Evolutionary conservation across 2,797 vertebrate species (phyloP), one percentile per base, ranked within the genome.

Genomic region (Catamblyrhynchus diadema): DNA sequence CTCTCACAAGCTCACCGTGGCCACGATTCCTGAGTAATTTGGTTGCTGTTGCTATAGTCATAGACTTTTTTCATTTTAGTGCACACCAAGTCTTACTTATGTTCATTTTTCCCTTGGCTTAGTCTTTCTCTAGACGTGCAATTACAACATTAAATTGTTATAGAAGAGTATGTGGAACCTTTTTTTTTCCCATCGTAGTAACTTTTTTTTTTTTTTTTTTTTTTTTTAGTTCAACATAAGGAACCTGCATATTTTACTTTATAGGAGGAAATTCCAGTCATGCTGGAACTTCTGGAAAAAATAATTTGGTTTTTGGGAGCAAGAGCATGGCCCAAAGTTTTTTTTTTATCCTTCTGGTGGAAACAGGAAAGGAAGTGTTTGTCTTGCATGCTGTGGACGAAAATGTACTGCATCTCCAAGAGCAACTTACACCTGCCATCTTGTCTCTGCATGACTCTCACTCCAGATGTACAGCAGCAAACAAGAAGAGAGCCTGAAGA

Each of bases 401-500:
- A 89, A 94, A 81, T 11, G 16, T 78, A 70, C 59, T 83, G 44
- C 57, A 74, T 82, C 56, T 92, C 69, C 78, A 91, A 81, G 47
- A 91, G 62, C 73, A 88, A 67, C 87, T 86, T 91, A 90, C 73
- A 93, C 72, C 91, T 96, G 85, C 85, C 93, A 84, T 91, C 69
- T 96, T 93, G 75, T 95, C 79, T 83, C 88, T 93, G 89, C 59
- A 86, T 88, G 89, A 69, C 73, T 94, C 91, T 88, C 75, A 45
- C 47, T 95, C 77, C 86, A 96, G 91, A 95, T 94, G 94, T 92
- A 92, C 85, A 66, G 92, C 72, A 90, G 82, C 91, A 96, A 96
- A 88, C 62, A 93, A 93, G 79, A 91, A 89, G 75, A 93, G 81
- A 89, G 92, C 81, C 70, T 92, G 83, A 91, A 92, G 88, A 92